phyloP scores from a whole-genome alignment of 2,113 vertebrate species.

The Narcine bancroftii region DNA sequence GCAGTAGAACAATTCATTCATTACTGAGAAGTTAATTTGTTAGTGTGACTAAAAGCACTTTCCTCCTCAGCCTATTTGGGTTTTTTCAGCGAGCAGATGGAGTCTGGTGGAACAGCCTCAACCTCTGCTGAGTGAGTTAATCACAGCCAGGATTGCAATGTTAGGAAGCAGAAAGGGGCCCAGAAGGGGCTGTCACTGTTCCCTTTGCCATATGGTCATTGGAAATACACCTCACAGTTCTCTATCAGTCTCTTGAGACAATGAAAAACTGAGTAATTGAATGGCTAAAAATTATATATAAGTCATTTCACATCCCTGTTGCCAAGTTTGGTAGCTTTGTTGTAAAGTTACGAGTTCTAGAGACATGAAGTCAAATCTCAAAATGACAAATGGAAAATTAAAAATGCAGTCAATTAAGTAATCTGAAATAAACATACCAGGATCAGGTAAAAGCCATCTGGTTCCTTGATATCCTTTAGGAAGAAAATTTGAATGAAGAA shows the following conservation, averaged over 20 bases:
- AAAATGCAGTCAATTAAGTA: no score
- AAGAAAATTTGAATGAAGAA: no score
- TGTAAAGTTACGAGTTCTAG: no score
- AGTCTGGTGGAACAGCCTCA: background rate
- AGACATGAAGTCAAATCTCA: no score
- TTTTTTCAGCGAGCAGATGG: slow-evolving; percentile 3
- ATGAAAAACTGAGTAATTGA: background rate
- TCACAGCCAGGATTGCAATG: background rate
- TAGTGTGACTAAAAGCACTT: background rate
- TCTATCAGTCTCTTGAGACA: background rate
- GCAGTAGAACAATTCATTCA: background rate
- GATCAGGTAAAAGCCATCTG: no score
- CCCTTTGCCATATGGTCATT: background rate
- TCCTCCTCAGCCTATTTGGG: background rate
- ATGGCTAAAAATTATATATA: background rate
- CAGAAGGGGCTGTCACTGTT: background rate
- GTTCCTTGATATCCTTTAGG: no score
- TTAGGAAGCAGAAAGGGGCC: background rate
- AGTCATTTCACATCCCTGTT: background rate
- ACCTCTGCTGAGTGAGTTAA: background rate
- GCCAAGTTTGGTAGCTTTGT: background rate
- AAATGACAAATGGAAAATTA: no score
- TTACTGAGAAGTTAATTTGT: background rate
- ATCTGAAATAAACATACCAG: no score
- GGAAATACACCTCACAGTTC: background rate